Evolutionary conservation across 2,888 invertebrate genomes (phyloP), one percentile per base, ranked within the genome.

Genomic region (Cerastis rubricosa): DNA sequence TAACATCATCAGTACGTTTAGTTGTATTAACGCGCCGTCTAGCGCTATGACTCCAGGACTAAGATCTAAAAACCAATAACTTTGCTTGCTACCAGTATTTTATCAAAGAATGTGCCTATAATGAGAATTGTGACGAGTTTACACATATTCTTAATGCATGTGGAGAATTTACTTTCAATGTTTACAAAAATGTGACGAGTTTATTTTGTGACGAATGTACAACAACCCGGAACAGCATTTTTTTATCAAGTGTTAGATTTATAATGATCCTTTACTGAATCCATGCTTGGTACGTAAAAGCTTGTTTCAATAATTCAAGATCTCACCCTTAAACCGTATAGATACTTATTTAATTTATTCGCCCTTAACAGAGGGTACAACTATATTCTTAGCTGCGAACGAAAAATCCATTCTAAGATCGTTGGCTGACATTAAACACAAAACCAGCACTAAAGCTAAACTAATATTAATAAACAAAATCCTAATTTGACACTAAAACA

Each of bases 381-480:
- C 57, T 64, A 59, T 47, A n/a, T n/a, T 51, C 12, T 59, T 77
- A 59, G 77, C 29, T 29, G 75, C 22, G 63, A 57, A 14, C 81
- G 40, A 78, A 65, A 12, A 70, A 63, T 57, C 66, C 66, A 71
- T 78, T 65, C 35, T 4, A 68, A 82, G 74, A 80, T 68, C 72
- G 22, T 72, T 73, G 57, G 47, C 71, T 57, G 51, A 14, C 45
- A 71, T 75, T 65, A 14, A 70, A 43, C 25, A 84, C n/a, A 61
- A 73, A 68, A 68, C 22, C 61, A 64, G 40, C 25, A 57, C 35
- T 76, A 72, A 74, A 45, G 71, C 57, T 35, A 19, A 57, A 8
- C 64, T 65, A 85, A 87, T 83, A 76, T 74, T 80, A 83, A 87
- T 83, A 86, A 88, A 83, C 70, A 64, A 79, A 79, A 57, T 47